Base-by-base conservation (phyloP, 1,140 invertebrate species). In the Chironomus striatipennis region DNA sequence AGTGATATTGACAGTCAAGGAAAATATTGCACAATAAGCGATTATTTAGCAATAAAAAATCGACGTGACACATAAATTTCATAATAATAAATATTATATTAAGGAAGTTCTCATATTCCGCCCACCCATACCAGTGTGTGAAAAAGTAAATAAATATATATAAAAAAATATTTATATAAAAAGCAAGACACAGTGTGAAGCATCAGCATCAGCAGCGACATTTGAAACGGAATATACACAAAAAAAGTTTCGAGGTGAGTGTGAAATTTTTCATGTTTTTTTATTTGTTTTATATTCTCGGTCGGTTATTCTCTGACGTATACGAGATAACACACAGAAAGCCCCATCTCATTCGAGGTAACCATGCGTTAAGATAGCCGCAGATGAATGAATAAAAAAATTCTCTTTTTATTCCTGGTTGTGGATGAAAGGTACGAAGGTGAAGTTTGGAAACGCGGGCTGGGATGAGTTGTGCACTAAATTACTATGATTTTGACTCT, bases 1-100 rank as follows among this genome's bases (percentile, higher is more conserved):
- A 20, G 65, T 70, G 65, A 70, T 70, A 70, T 70, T 70, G 65
- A 70, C 65, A 20, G 9, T 70, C 20, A 70, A 70, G 65, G 18
- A 70, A 70, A 21, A 21, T 20, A 70, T 70, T 70, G 65, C 65
- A 70, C 65, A 18, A 70, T 70, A 70, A 70, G 20, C 65, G 20
- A 70, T 70, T 20, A 70, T 70, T 20, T 21, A 70, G 65, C 65
- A 70, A 70, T 70, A 70, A 10, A 47, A n/a, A 57, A 12, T 12
- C 47, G 47, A 57, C 47, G 47, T 57, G 47, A 57, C 47, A 57
- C 47, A 57, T 57, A 57, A 57, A 57, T n/a, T 57, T n/a, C 47
- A 57, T n/a, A 57, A 57, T 57, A 57, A 57, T 57, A 57, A 57
- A 57, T n/a, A 57, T 57, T 57, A 57, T n/a, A n/a, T n/a, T n/a